Evolutionary conservation across 2,888 invertebrate species (phyloP).

Genomic region (Xanthia togata): DNA sequence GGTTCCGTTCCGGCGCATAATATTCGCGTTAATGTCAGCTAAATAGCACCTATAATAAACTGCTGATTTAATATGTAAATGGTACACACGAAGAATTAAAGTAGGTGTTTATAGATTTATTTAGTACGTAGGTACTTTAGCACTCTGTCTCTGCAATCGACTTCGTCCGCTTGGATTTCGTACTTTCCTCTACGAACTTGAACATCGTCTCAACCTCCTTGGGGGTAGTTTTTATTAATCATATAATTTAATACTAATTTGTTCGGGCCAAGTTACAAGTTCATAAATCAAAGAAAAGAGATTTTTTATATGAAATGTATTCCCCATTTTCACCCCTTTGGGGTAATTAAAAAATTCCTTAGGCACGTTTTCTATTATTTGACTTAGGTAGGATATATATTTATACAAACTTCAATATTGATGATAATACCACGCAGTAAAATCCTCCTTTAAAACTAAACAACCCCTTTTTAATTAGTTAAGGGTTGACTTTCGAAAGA

Average conservation of each 20-base stretch:
- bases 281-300: background rate
- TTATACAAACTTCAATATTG: background rate
- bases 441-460: background rate
- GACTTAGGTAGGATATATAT: background rate
- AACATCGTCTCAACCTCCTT: background rate
- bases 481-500: background rate
- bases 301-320: background rate
- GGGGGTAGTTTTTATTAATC: background rate
- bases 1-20: constrained; percentile 27
- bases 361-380: background rate
- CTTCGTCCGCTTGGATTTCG: background rate
- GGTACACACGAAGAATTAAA: background rate
- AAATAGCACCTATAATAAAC: background rate
- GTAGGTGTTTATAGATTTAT: background rate
- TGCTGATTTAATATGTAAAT: constrained; percentile 15
- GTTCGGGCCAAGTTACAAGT: background rate
- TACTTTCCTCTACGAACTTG: background rate
- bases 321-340: no score
- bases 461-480: background rate
- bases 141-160: background rate
- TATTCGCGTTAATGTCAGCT: constrained; percentile 16
- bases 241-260: no score
- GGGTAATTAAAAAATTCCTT: background rate
- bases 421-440: background rate
- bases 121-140: background rate